Base-by-base conservation (phyloP, 2,797 vertebrate species). In the Helostoma temminkii region DNA sequence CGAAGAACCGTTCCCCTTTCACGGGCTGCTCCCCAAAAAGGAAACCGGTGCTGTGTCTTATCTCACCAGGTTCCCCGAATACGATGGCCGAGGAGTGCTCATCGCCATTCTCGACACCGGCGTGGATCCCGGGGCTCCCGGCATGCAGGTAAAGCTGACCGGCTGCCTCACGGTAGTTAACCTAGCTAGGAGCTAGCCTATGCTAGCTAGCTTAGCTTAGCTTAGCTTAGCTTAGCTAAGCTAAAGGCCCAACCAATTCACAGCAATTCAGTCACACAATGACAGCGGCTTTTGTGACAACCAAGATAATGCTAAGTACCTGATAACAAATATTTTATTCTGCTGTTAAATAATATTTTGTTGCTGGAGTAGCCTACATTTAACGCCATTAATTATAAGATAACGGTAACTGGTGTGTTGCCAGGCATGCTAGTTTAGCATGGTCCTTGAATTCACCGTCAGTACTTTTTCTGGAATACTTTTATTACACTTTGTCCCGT, bases 91-190 rank as follows among this genome's bases (percentile, higher is more conserved):
- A 16, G 97, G 96, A 1, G 96, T 96, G 54, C 93, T 99, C 60
- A 90, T 99, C 77, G 98, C 97, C 0, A 93, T 99, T 53, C 92
- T 99, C 73, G 98, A 99, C 89, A 99, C 97, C 18, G 98, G 97
- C 50, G 98, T 99, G 78, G 98, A 99, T 58, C 98, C 98, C 0
- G 98, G 97, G 65, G 97, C 98, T 45, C 97, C 97, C 59, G 98
- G 97, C 86, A 96, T 99, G 96, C 97, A 99, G 98, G 97, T 98
- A 94, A 82, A 78, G 50, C 24, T 21, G 48, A 47, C 76, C 86
- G 83, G 71, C 82, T 66, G 71, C 30, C 62, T 47, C 50, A 60
- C 66, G 66, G 41, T 78, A 60, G 67, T 42, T n/a, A n/a, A n/a
- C n/a, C n/a, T 78, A 64, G 69, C 74, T 36, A 4, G 19, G 4